Evolutionary conservation across 2,113 vertebrate genomes (phyloP), one percentile per base, ranked within the genome.

Genomic region (Peromyscus maniculatus): DNA sequence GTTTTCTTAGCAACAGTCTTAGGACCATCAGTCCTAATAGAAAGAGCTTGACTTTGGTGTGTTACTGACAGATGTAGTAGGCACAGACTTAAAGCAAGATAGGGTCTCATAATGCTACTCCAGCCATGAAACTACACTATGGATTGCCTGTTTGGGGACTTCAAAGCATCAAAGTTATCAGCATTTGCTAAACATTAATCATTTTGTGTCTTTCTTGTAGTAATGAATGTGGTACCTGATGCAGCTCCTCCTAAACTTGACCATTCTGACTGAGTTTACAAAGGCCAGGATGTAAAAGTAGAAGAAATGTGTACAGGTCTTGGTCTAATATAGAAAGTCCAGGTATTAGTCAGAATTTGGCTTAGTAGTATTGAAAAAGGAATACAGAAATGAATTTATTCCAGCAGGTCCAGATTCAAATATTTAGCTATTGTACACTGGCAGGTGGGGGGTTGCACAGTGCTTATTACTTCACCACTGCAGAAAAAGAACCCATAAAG

Each of bases 381-480:
- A 88, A 3, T 78, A 64, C 49, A 86, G 87, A 92, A 75, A 78
- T 49, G 17, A 87, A 67, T 80, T 82, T 46, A 46, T 33, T 80
- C 7, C 5, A 78, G 52, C 49, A 87, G 39, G 39, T 16, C 74
- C 49, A 91, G 84, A 88, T 91, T 93, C 80, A 96, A 62, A 94
- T 82, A 90, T 39, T 15, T 19, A 79, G 67, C 78, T 75, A 87
- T 72, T 96, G 86, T 84, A 28, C 71, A 75, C 64, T 31, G 26
- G 87, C 67, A 93, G 67, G 17, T 66, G 89, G 43, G 95, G 39
- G 86, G 95, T 75, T 72, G 77, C 55, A 31, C 49, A 49, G 83
- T 64, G 31, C 77, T 91, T 97, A 89, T 89, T 93, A 91, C 89
- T 97, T 91, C 26, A 84, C 36, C 46, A 87, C 1, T 31, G 82